Evolutionary conservation across 2,113 vertebrate species (phyloP).

Genomic region (Prochilodus magdalenae): DNA sequence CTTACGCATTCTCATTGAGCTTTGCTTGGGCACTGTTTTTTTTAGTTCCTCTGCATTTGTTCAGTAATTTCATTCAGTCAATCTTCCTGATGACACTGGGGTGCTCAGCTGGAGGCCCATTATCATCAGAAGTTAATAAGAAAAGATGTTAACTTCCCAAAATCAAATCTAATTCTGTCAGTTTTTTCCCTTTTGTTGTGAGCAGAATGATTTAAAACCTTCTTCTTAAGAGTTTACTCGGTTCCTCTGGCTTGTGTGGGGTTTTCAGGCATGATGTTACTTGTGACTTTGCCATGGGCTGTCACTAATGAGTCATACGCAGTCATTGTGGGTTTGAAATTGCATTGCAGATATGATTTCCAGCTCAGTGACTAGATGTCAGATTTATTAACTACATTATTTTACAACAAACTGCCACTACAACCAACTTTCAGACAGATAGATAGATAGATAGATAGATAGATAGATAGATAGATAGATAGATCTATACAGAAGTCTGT

Average conservation of each 20-base stretch:
- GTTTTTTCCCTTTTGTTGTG: constrained; percentile 13
- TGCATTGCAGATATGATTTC: not conserved
- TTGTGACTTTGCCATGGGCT: constrained; percentile 6
- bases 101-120: constrained; percentile 52
- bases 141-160: constrained; percentile 43
- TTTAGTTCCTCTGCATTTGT: not conserved
- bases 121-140: constrained; percentile 57
- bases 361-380: constrained; percentile 28
- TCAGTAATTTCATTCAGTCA: constrained; percentile 50
- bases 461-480: not conserved
- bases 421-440: constrained; percentile 62
- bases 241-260: constrained; percentile 3
- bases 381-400: constrained; percentile 45
- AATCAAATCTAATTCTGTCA: constrained; percentile 42
- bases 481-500: constrained; percentile 57
- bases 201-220: constrained; percentile 30
- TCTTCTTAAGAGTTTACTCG: constrained; percentile 4
- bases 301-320: constrained; percentile 8
- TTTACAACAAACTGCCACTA: constrained; percentile 41
- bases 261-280: constrained; percentile 1
- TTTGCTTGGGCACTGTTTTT: constrained; percentile 17
- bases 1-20: constrained; percentile 5
- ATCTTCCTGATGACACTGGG: constrained; percentile 50
- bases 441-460: not conserved
- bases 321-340: constrained; percentile 34